These are phyloP conservation scores for Enteromius argenteus DNA, from an alignment of 2,797 vertebrate genomes.

Conservation along the genomic window DNA sequence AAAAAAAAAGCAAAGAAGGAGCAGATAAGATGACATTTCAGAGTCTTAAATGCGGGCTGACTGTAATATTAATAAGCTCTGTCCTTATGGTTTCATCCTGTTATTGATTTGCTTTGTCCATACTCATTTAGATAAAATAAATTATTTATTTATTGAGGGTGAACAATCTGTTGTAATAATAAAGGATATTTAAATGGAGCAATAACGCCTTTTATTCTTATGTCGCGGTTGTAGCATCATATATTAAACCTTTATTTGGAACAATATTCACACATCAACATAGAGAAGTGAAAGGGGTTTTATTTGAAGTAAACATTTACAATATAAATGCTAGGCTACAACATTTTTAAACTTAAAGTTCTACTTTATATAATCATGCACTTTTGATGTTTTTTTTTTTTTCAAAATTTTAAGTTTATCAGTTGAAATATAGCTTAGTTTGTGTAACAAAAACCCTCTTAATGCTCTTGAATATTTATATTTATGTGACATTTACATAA, in stretches of 20 bases:
- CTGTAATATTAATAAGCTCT: constrained; percentile 6
- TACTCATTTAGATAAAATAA: not conserved
- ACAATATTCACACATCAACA: not conserved
- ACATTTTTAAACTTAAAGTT: no score
- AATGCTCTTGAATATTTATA: not conserved
- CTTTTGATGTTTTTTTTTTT: not conserved
- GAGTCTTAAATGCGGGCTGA: not conserved
- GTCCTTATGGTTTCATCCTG: not conserved
- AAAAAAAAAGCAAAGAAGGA: not conserved
- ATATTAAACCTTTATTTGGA: not conserved
- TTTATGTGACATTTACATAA: not conserved
- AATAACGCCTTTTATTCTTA: not conserved
- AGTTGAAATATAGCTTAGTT: not conserved
- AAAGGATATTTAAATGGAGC: not conserved
- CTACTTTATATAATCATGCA: not conserved
- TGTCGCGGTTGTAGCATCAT: not conserved
- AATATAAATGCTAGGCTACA: no score
- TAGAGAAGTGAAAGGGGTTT: not conserved
- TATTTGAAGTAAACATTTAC: not conserved
- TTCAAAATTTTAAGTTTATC: not conserved
- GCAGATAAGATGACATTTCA: constrained; percentile 34
- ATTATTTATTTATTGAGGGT: not conserved
- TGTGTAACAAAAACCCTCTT: not conserved
- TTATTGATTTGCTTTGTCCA: constrained; percentile 11
- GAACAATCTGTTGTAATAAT: not conserved